Evolutionary conservation across 2,113 vertebrate genomes (phyloP).

Genomic region (Mystacornis crossleyi): DNA sequence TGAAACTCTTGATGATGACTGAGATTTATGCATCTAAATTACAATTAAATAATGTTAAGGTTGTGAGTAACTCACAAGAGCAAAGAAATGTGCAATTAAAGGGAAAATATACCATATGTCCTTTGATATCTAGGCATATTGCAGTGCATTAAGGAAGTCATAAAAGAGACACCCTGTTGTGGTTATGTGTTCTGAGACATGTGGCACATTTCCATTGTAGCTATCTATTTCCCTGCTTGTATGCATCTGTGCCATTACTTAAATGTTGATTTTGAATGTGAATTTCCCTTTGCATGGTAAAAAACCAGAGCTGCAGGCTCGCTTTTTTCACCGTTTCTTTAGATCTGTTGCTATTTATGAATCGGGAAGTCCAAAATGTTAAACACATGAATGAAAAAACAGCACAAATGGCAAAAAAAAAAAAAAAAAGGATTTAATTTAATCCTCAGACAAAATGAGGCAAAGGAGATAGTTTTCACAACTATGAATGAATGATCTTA

Average conservation of each 20-base stretch:
- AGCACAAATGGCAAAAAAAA: not conserved
- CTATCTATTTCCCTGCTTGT: conserved; percentile 31
- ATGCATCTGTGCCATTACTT: conserved; percentile 31
- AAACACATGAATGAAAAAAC: not conserved
- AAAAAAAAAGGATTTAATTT: not conserved
- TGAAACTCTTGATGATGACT: not conserved
- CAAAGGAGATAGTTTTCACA: not conserved
- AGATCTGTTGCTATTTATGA: not conserved
- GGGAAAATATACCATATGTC: conserved; percentile 65
- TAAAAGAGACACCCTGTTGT: conserved; percentile 67
- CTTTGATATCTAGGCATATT: conserved; percentile 59
- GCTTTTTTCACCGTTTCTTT: not conserved
- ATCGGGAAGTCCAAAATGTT: not conserved
- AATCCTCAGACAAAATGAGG: not conserved
- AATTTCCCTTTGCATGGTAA: not conserved
- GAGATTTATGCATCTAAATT: conserved; percentile 38
- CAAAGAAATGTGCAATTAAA: conserved; percentile 64
- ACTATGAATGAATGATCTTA: not conserved
- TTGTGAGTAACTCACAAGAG: conserved; percentile 39
- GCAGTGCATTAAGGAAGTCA: conserved; percentile 51
- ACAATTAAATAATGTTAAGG: conserved; percentile 64
- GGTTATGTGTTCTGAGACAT: conserved; percentile 63
- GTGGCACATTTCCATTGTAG: conserved; percentile 41
- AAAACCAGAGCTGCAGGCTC: not conserved
- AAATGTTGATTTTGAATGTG: not conserved